phyloP scores from a whole-genome alignment of 1,140 invertebrate species.

The Lithobius niger region DNA sequence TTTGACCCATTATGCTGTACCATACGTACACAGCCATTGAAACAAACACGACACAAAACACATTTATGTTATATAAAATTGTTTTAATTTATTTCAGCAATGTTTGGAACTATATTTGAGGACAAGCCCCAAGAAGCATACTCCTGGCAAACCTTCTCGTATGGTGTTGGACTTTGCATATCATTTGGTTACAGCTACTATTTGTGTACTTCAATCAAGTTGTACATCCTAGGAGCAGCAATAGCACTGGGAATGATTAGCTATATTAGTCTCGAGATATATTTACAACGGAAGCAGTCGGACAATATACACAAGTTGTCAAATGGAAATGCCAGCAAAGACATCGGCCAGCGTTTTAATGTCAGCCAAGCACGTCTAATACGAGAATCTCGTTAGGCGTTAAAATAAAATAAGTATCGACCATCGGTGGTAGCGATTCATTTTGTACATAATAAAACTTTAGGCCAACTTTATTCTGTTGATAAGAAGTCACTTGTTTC shows the following conservation, averaged over 20 bases:
- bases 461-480: background rate
- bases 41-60: too few species aligned
- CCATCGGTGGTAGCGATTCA: background rate
- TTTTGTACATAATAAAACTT: background rate
- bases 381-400: background rate
- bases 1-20: too few species aligned
- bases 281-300: background rate
- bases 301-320: background rate
- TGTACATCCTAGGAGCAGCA: background rate
- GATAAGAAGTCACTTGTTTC: background rate
- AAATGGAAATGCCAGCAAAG: background rate
- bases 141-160: constrained; percentile 1
- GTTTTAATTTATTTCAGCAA: background rate
- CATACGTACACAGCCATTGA: too few species aligned
- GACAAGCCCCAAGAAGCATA: background rate
- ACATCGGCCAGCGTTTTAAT: background rate
- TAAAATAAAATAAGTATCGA: background rate
- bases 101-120: background rate
- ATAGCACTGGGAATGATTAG: background rate
- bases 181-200: constrained; percentile 3
- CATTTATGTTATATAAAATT: too few species aligned
- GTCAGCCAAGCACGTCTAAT: background rate
- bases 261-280: background rate
- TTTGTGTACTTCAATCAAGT: background rate
- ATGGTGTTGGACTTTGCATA: background rate